Evolutionary conservation across 2,113 vertebrate species (phyloP).

Genomic region (Amphiprion percula): DNA sequence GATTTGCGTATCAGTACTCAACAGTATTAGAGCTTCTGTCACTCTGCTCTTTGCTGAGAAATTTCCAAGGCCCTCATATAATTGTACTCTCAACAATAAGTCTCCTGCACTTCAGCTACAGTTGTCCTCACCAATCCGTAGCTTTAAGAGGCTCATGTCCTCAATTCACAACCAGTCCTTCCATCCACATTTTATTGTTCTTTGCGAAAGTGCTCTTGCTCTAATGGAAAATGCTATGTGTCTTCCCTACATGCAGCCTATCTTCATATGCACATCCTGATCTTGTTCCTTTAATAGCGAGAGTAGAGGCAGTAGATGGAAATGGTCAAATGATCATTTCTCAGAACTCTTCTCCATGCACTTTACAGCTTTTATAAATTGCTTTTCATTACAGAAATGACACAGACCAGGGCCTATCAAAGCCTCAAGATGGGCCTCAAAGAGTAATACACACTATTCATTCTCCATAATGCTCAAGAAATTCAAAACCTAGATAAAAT

Average conservation of each 20-base stretch:
- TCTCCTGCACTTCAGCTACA: slow-evolving; percentile 36
- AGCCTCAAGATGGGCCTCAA: slow-evolving; percentile 21
- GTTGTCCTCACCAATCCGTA: slow-evolving; percentile 16
- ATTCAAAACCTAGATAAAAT: slow-evolving; percentile 36
- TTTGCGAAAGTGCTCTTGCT: slow-evolving; percentile 35
- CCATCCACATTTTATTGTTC: slow-evolving; percentile 39
- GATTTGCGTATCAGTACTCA: slow-evolving; percentile 19
- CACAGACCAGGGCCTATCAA: slow-evolving; percentile 27
- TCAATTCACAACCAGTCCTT: slow-evolving; percentile 17
- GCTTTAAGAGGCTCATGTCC: slow-evolving; percentile 32
- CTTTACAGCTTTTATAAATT: slow-evolving; percentile 33
- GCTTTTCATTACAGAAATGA: slow-evolving; percentile 38
- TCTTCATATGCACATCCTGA: slow-evolving; percentile 43
- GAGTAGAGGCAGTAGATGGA: slow-evolving; percentile 18
- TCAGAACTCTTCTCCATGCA: slow-evolving; percentile 37
- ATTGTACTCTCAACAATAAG: slow-evolving; percentile 48
- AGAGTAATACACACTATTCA: slow-evolving; percentile 23
- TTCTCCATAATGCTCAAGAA: slow-evolving; percentile 21
- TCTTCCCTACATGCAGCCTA: slow-evolving; percentile 35
- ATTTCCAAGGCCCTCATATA: slow-evolving; percentile 52
- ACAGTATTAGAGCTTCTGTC: slow-evolving; percentile 11
- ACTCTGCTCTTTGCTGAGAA: slow-evolving; percentile 43
- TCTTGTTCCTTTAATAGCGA: slow-evolving; percentile 35
- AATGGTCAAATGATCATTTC: slow-evolving; percentile 41
- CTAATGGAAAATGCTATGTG: slow-evolving; percentile 28